Conservation (phyloP, 1,140 invertebrate genomes). For the Dendroctonus ponderosae region DNA sequence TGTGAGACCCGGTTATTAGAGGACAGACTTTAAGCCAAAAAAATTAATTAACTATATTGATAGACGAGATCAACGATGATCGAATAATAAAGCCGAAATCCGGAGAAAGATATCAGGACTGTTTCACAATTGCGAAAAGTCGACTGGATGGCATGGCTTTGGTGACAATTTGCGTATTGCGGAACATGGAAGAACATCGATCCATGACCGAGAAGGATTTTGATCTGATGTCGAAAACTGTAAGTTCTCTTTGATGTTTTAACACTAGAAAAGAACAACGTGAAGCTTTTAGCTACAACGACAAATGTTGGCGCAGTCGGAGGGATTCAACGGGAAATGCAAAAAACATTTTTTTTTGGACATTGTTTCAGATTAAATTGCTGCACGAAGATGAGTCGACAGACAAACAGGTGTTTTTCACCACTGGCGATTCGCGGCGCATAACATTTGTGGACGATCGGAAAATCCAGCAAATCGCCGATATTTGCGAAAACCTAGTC, state of each 20-base stretch:
- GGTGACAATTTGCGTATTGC: constrained; percentile 18
- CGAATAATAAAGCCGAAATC: constrained; percentile 26
- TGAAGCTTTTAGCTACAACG: too few relatives aligned
- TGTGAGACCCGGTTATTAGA: neutral
- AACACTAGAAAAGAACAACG: neutral
- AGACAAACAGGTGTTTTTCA: constrained; percentile 20
- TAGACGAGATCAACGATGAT: neutral
- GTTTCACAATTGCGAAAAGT: constrained; percentile 23
- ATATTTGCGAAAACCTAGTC: constrained; percentile 9
- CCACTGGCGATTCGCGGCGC: constrained; percentile 2
- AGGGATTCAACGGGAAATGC: too few relatives aligned
- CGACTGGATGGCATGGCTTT: constrained; percentile 31
- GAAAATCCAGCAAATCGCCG: constrained; percentile 13
- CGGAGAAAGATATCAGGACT: constrained; percentile 32
- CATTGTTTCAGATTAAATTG: constrained; percentile 4
- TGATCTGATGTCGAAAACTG: constrained; percentile 24
- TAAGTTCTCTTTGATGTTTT: constrained; percentile 13
- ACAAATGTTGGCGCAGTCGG: too few relatives aligned
- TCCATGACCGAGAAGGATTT: constrained; percentile 12
- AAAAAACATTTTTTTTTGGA: neutral
- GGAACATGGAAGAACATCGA: constrained; percentile 8
- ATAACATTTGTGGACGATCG: constrained; percentile 12
- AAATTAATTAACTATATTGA: neutral
- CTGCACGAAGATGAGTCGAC: constrained; percentile 8
- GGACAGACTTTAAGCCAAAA: too few relatives aligned